Conservation (phyloP, 1,140 invertebrate genomes). For the Gerris buenoi region DNA sequence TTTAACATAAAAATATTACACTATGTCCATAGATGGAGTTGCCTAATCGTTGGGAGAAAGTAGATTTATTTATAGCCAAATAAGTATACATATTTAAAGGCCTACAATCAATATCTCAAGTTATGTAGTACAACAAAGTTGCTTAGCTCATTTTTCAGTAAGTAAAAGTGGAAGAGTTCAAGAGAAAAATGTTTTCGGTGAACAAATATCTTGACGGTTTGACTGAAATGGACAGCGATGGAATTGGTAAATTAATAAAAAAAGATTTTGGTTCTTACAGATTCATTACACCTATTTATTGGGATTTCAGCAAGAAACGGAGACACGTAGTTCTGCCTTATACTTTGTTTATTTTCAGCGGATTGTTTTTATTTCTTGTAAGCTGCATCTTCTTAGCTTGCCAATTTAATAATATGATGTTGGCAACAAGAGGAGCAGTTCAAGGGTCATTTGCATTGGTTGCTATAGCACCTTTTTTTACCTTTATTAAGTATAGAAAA, state of each 20-base stretch:
- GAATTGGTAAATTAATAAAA: background rate
- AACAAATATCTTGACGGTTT: background rate
- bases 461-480: background rate
- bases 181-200: too few relatives aligned
- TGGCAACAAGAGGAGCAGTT: background rate
- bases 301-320: background rate
- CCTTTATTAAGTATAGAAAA: background rate
- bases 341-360: background rate
- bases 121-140: too few relatives aligned
- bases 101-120: too few relatives aligned
- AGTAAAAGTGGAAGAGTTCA: too few relatives aligned
- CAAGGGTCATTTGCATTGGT: background rate
- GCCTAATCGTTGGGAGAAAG: too few relatives aligned
- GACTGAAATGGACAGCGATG: background rate
- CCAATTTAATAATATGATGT: background rate
- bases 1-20: too few relatives aligned
- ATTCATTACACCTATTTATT: background rate
- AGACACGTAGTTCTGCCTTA: too few relatives aligned
- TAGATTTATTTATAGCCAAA: too few relatives aligned
- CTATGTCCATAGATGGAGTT: too few relatives aligned
- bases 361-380: background rate
- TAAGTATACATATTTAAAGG: too few relatives aligned
- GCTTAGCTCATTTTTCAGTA: too few relatives aligned
- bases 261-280: background rate
- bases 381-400: background rate